phyloP scores from a whole-genome alignment of 2,113 vertebrate species.

The Pycnonotus jocosus region DNA sequence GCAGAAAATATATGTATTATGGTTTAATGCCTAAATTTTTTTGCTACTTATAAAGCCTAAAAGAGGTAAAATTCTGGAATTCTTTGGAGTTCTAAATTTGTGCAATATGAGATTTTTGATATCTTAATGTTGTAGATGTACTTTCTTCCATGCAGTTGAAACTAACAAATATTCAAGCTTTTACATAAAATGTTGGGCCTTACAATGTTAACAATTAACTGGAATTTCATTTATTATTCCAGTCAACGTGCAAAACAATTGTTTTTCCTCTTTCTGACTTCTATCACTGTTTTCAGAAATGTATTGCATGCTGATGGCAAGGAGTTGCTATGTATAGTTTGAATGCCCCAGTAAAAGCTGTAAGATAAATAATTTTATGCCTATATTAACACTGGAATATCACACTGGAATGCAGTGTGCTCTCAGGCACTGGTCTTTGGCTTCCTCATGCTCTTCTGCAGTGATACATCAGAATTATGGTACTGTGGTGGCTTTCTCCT shows the following conservation, averaged over 20 bases:
- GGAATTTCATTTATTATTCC: not conserved
- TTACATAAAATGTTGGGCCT: not conserved
- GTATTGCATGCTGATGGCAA: not conserved
- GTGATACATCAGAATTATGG: not conserved
- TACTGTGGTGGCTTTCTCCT: not conserved
- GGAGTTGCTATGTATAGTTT: not conserved
- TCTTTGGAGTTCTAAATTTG: not conserved
- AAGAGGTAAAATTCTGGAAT: not conserved
- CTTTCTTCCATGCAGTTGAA: not conserved
- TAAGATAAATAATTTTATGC: not conserved
- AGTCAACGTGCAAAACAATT: not conserved
- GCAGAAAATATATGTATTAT: not conserved
- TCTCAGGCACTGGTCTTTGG: not conserved
- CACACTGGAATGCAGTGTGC: not conserved
- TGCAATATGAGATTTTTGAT: not conserved
- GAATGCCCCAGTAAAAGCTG: not conserved
- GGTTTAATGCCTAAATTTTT: not conserved
- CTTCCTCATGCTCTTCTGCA: not conserved
- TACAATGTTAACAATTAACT: not conserved
- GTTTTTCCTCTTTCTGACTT: not conserved
- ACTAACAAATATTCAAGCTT: not conserved
- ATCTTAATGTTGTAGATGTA: not conserved
- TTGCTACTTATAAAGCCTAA: not conserved
- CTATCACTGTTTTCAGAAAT: not conserved
- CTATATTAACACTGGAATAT: not conserved